phyloP scores from a whole-genome alignment of 2,113 vertebrate genomes.

The Sapayoa aenigma region DNA sequence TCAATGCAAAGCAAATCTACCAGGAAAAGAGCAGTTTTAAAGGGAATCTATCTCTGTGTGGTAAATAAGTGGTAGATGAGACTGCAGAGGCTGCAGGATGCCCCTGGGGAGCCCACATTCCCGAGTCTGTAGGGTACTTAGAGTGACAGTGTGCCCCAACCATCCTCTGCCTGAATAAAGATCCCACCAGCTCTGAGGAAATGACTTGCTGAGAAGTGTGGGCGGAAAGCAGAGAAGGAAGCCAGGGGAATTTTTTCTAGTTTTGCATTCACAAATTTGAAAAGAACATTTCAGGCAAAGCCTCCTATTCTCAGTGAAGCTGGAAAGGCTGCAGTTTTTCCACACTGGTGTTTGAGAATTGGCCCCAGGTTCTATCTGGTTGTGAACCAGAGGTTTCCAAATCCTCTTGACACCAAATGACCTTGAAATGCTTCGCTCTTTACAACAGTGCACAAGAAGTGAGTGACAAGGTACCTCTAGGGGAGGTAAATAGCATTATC shows the following conservation, averaged over 20 bases:
- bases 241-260: background rate
- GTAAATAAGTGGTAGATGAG: background rate
- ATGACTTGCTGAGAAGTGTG: background rate
- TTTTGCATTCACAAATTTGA: background rate
- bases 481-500: background rate
- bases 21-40: background rate
- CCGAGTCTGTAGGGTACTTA: rapidly evolving
- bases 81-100: background rate
- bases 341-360: background rate
- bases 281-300: background rate
- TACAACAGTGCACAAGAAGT: background rate
- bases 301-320: background rate
- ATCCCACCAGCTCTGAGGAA: background rate
- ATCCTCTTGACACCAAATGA: background rate
- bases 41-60: background rate
- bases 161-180: background rate
- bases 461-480: background rate
- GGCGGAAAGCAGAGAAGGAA: background rate
- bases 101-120: background rate
- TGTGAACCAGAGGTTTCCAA: background rate
- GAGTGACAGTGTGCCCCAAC: background rate
- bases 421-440: background rate
- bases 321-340: background rate
- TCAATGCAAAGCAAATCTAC: background rate
- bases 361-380: background rate